phyloP scores from a whole-genome alignment of 1,140 invertebrate genomes.

The Drosophila sturtevanti region DNA sequence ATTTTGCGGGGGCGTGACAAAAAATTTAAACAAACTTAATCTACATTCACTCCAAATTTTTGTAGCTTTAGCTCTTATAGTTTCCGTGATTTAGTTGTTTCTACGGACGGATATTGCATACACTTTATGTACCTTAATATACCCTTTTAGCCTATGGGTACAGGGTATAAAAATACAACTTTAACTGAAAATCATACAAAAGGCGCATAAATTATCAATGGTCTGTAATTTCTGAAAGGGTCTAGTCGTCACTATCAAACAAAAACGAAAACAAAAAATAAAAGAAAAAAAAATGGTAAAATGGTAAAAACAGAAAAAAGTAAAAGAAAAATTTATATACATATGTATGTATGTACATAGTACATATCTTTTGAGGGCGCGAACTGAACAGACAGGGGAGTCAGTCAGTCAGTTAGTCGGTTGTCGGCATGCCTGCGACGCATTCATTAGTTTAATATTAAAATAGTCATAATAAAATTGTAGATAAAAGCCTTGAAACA shows the following conservation, averaged over 20 bases:
- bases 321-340: conserved; percentile 2
- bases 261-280: conserved; percentile 17
- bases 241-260: conserved; percentile 45
- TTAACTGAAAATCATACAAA: conserved; percentile 73
- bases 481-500: conserved; percentile 69
- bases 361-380: conserved; percentile 32
- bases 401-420: conserved; percentile 45
- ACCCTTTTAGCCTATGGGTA: too few species aligned
- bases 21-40: too few species aligned
- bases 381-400: conserved; percentile 33
- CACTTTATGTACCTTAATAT: too few species aligned
- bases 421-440: conserved; percentile 67
- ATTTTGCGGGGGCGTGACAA: too few species aligned
- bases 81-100: too few species aligned
- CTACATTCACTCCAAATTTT: too few species aligned
- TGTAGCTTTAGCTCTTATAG: too few species aligned
- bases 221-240: conserved; percentile 76
- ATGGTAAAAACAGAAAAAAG: too few species aligned
- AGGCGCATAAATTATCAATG: conserved; percentile 80
- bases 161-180: conserved; percentile 20
- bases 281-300: conserved; percentile 5
- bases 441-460: conserved; percentile 80
- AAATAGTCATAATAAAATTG: conserved; percentile 78
- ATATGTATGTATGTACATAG: conserved; percentile 11
- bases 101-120: too few species aligned